Conservation (phyloP, 2,888 invertebrate species). For the Erebia epiphron region DNA sequence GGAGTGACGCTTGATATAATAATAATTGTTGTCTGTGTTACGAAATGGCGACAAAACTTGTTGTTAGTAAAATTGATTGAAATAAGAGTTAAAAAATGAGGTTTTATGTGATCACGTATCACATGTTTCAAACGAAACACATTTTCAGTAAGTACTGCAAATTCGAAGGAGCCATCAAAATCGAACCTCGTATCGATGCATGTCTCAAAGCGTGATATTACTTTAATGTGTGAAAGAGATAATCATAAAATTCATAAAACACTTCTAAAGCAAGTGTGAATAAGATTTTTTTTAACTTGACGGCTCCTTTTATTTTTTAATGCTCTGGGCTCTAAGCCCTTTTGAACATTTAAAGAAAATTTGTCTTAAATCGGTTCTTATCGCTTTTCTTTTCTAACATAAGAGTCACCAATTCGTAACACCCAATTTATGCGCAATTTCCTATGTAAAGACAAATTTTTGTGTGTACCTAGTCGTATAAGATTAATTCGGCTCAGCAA, state of each 20-base stretch:
- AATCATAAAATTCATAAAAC: not conserved
- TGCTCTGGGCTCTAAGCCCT: too few species aligned
- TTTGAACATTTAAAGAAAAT: not conserved
- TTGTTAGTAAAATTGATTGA: not conserved
- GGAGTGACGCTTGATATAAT: constrained; percentile 33
- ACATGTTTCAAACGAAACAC: too few species aligned
- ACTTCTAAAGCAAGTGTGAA: not conserved
- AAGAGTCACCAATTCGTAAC: constrained; percentile 26
- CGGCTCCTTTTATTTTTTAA: too few species aligned
- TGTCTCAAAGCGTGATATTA: too few species aligned
- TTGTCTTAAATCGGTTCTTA: not conserved
- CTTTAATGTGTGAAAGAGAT: too few species aligned
- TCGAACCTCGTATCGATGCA: too few species aligned
- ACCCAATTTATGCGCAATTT: constrained; percentile 16
- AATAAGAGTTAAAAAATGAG: not conserved
- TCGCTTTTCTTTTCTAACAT: not conserved
- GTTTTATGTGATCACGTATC: too few species aligned
- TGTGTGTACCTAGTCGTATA: constrained; percentile 34
- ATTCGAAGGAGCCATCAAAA: not conserved
- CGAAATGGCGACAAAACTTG: constrained; percentile 23
- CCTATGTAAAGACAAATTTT: constrained; percentile 32
- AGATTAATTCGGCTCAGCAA: constrained; percentile 27
- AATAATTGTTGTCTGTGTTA: constrained; percentile 24
- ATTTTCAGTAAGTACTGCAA: too few species aligned
- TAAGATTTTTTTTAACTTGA: not conserved